Percentiles rank a stretch among this genome's conserved stretches.
Evolutionary conservation across 2,888 invertebrate species (phyloP).

Genomic region (Drosophila melanosoma): DNA sequence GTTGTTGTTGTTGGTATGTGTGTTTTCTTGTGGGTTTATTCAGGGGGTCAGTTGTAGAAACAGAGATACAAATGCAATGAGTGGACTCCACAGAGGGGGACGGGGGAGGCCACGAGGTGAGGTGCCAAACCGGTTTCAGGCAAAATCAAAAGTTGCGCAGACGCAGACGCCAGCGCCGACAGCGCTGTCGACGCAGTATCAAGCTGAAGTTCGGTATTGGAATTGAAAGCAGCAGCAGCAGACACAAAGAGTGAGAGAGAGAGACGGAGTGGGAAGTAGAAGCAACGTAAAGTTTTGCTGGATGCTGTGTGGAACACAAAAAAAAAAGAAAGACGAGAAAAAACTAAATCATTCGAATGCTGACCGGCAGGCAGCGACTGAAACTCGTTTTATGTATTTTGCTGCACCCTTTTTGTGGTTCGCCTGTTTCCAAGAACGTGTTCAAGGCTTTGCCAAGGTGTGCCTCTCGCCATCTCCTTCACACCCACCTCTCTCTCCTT

Average conservation of each 20-base stretch:
- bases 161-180: constrained; percentile 49
- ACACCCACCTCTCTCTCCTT: background rate
- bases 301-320: constrained; percentile 54
- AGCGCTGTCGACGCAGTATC: constrained; percentile 26
- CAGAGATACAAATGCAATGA: constrained; percentile 30
- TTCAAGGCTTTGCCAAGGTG: constrained; percentile 74
- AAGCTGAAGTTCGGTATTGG: constrained; percentile 31
- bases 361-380: constrained; percentile 49
- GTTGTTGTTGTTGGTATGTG: constrained; percentile 5
- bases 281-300: constrained; percentile 46
- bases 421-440: constrained; percentile 69
- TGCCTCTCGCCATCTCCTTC: constrained; percentile 21
- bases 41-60: constrained; percentile 55
- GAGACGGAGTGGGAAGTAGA: constrained; percentile 16
- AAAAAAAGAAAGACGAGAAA: constrained; percentile 13
- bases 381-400: constrained; percentile 70
- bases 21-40: constrained; percentile 40
- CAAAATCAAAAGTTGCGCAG: constrained; percentile 80
- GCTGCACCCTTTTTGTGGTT: constrained; percentile 68
- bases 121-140: constrained; percentile 71
- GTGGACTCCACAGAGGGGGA: constrained; percentile 43
- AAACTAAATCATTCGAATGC: constrained; percentile 50
- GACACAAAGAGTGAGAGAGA: background rate
- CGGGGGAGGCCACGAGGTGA: constrained; percentile 27
- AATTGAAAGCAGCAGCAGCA: constrained; percentile 15